phyloP scores from a whole-genome alignment of 2,113 vertebrate species.

The Odobenus rosmarus region DNA sequence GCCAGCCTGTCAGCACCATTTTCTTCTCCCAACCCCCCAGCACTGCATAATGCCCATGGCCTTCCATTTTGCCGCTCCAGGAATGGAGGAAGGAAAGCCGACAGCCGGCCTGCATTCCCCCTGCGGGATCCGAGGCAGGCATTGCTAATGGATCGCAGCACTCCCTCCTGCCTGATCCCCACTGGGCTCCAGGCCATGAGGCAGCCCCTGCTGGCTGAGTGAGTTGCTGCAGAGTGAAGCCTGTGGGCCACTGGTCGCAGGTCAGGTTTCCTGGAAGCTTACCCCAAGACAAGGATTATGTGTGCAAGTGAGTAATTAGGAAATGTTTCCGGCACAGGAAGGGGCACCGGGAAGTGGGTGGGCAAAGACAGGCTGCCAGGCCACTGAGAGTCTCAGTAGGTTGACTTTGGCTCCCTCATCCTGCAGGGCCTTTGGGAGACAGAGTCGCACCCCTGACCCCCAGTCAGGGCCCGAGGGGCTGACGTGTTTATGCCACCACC shows the following conservation, averaged over 20 bases:
- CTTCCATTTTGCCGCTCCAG: neutral
- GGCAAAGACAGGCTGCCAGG: neutral
- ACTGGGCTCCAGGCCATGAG: accelerated
- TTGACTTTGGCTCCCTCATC: neutral
- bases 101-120: neutral
- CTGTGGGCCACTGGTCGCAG: neutral
- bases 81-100: neutral
- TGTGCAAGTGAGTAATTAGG: neutral
- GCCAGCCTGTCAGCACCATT: neutral
- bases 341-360: accelerated
- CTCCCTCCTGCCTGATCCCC: neutral
- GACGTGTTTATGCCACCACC: accelerated
- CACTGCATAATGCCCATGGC: neutral
- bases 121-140: neutral
- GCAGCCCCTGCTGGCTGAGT: accelerated
- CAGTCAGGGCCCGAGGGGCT: neutral
- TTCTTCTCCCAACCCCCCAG: neutral
- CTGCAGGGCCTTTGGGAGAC: neutral
- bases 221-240: neutral
- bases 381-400: accelerated
- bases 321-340: neutral
- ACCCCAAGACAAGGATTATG: neutral
- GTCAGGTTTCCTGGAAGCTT: neutral
- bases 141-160: neutral
- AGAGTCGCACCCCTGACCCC: neutral